These are phyloP conservation scores for Polymixis lichenea DNA, from an alignment of 2,888 invertebrate genomes.

Conservation along the genomic window DNA sequence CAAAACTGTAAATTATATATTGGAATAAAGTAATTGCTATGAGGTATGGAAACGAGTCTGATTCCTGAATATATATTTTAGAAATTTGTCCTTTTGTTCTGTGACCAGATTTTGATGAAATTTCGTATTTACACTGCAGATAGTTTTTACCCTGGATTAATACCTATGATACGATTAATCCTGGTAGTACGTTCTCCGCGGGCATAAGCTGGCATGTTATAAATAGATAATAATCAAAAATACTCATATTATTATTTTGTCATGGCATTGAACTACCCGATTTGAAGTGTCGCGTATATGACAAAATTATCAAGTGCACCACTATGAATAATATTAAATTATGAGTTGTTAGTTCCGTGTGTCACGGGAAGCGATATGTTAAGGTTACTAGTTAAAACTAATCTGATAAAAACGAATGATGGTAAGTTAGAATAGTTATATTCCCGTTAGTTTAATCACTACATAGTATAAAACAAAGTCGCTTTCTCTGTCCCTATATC, in stretches of 20 bases:
- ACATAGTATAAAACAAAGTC: no score
- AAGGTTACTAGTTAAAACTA: slow-evolving; percentile 19
- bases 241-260: not conserved
- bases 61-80: not conserved
- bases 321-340: not conserved
- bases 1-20: no score
- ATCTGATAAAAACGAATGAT: not conserved
- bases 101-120: not conserved
- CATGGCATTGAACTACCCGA: slow-evolving; percentile 29
- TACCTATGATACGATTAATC: not conserved
- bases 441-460: not conserved
- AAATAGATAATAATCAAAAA: not conserved
- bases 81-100: not conserved
- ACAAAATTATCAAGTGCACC: slow-evolving; percentile 16
- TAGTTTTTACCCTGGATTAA: not conserved
- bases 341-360: slow-evolving; percentile 31
- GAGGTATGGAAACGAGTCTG: not conserved
- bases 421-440: not conserved
- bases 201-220: not conserved
- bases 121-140: not conserved
- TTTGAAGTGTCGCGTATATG: slow-evolving; percentile 10
- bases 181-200: not conserved
- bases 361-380: slow-evolving; percentile 5
- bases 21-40: no score
- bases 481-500: no score